Base-by-base conservation (phyloP, 2,888 invertebrate genomes). In the Octodonta nipae region DNA sequence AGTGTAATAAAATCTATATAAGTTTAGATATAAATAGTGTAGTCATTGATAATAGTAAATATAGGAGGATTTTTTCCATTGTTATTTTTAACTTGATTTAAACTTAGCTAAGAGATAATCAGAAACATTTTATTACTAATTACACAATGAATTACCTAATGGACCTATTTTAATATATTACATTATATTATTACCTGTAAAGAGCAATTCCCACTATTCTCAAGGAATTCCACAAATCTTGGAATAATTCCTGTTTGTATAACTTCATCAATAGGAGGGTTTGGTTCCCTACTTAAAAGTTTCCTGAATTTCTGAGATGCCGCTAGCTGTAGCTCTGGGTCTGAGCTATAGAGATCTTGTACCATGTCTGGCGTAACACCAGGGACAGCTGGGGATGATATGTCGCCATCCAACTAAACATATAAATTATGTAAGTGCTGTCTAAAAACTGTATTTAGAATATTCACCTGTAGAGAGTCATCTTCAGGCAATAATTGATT, bases 261-360 rank as follows among this genome's bases (percentile, higher is more conserved):
- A 26, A 95, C 93, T 70, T 91, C 91, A 63, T 93, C 89, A 47
- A 95, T 95, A 2, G 93, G 95, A 33, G 95, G 95, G 68, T 92
- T 89, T 3, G 93, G 92, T 64, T 95, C 93, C 59, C 83, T 74
- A 45, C 92, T 92, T 32, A 95, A 65, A 30, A 95, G 69, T 65
- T 92, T 93, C 36, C 95, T 72, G 64, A 93, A 91, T 57, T 84
- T 87, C 58, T 92, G 91, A 37, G 89, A 89, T 4, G 91, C 88
- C 51, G 70, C 66, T 41, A 92, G 70, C 60, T 91, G 89, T 48
- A 82, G 78, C 45, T 80, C 76, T 35, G 78, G 72, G 55, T 78
- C 71, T 26, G 70, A 67, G 52, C 83, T 80, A 56, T 83, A 82
- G 13, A 95, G 66, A 42, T 81, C 82, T 41, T 80, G 71, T 30